Percentiles rank a stretch among this genome's conserved stretches.
phyloP scores from a whole-genome alignment of 2,113 vertebrate genomes.

The Nymphicus hollandicus region DNA sequence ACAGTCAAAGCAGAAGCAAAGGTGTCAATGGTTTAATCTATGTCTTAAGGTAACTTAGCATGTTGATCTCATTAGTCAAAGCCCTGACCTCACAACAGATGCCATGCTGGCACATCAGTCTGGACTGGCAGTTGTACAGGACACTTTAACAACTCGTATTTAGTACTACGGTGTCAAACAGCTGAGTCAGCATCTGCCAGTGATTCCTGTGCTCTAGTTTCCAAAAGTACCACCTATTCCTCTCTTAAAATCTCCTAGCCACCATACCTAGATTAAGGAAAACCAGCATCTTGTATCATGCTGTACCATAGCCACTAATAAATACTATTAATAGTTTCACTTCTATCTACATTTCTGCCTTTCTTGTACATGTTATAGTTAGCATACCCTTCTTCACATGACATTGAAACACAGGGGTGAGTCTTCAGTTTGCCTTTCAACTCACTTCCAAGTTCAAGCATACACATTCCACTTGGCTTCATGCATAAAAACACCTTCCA shows the following conservation, averaged over 20 bases:
- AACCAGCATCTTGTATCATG: not conserved
- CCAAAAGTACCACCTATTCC: not conserved
- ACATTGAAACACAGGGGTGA: not conserved
- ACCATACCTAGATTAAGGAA: not conserved
- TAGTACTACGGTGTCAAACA: not conserved
- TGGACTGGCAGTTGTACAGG: not conserved
- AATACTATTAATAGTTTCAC: not conserved
- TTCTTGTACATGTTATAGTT: not conserved
- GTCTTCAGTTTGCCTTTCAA: not conserved
- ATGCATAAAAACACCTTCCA: not conserved
- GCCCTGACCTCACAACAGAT: not conserved
- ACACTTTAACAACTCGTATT: not conserved
- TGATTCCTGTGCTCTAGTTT: not conserved
- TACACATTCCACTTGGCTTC: not conserved
- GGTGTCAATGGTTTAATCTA: not conserved
- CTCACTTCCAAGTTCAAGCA: not conserved
- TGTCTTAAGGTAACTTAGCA: not conserved
- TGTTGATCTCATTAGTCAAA: not conserved
- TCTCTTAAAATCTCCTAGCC: not conserved
- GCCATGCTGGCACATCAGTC: not conserved
- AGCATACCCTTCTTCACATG: not conserved
- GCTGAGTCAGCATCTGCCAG: not conserved
- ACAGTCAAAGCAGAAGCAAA: not conserved
- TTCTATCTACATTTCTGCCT: not conserved
- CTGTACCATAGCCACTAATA: not conserved